These are phyloP conservation scores for Amphilophus citrinellus DNA, from an alignment of 2,113 vertebrate genomes.

Conservation along the genomic window DNA sequence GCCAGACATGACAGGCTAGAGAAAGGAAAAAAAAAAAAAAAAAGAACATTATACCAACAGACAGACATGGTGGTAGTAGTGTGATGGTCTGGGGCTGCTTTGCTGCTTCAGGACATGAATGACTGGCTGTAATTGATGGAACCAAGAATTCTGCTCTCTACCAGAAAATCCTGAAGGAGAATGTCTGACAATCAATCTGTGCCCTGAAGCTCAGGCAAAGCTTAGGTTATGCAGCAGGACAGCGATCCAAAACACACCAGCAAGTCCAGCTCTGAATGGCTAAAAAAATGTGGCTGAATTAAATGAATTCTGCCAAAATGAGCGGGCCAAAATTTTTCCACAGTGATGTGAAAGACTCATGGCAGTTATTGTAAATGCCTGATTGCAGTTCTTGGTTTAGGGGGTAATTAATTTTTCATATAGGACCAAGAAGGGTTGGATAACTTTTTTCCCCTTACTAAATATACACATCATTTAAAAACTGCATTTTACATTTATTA, in stretches of 20 bases:
- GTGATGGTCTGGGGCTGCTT: background rate
- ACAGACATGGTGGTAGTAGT: background rate
- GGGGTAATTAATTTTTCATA: background rate
- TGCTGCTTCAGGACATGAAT: background rate
- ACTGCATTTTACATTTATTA: background rate
- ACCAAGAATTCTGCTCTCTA: background rate
- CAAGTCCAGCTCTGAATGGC: background rate
- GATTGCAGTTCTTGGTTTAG: background rate
- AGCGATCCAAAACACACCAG: too few relatives aligned
- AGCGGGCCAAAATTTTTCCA: too few relatives aligned
- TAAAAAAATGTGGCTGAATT: background rate
- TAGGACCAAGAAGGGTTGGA: too few relatives aligned
- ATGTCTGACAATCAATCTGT: background rate
- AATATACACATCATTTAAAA: background rate
- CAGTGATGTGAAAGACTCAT: background rate
- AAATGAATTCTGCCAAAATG: too few relatives aligned
- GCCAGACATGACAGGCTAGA: too few relatives aligned
- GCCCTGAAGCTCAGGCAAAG: background rate
- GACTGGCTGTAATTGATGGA: rapidly evolving
- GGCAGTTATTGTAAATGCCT: background rate
- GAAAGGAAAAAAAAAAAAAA: background rate
- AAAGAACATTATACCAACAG: background rate
- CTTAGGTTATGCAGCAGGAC: too few relatives aligned
- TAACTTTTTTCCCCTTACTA: background rate
- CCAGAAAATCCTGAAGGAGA: background rate